Percentiles rank a stretch among this genome's conserved stretches.
Conservation (phyloP, 2,888 invertebrate genomes). For the Neria commutata region DNA sequence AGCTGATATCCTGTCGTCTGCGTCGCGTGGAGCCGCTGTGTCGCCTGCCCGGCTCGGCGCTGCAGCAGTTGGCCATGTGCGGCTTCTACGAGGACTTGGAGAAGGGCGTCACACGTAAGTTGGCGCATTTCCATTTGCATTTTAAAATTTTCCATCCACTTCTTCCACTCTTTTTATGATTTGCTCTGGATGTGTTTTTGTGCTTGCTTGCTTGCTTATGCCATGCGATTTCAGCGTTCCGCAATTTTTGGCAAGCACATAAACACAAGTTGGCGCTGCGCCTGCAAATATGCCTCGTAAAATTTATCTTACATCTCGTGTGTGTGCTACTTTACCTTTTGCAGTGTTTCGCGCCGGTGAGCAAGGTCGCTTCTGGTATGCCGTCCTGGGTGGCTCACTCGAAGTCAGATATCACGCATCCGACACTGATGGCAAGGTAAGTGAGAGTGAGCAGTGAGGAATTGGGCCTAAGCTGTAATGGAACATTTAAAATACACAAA, state of each 20-base stretch:
- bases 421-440: slow-evolving; percentile 68
- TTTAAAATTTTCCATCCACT: slow-evolving; percentile 1
- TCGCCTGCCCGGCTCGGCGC: slow-evolving; percentile 71
- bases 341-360: slow-evolving; percentile 80
- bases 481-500: no score
- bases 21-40: slow-evolving; percentile 69
- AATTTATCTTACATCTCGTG: slow-evolving; percentile 7
- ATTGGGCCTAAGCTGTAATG: no score
- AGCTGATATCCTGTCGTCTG: slow-evolving; percentile 72
- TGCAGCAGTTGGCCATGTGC: slow-evolving; percentile 76
- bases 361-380: slow-evolving; percentile 80
- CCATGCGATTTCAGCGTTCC: background rate
- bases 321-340: slow-evolving; percentile 10
- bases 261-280: background rate
- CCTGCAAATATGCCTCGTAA: slow-evolving; percentile 15
- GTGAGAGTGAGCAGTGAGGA: no score
- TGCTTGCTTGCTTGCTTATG: background rate
- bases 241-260: background rate
- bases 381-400: slow-evolving; percentile 73
- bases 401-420: slow-evolving; percentile 70
- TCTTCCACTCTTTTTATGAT: background rate
- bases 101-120: slow-evolving; percentile 78
- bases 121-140: no score
- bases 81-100: slow-evolving; percentile 80
- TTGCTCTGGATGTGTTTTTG: background rate